These are phyloP conservation scores for Oligia latruncula DNA, from an alignment of 2,888 invertebrate species.

Conservation along the genomic window DNA sequence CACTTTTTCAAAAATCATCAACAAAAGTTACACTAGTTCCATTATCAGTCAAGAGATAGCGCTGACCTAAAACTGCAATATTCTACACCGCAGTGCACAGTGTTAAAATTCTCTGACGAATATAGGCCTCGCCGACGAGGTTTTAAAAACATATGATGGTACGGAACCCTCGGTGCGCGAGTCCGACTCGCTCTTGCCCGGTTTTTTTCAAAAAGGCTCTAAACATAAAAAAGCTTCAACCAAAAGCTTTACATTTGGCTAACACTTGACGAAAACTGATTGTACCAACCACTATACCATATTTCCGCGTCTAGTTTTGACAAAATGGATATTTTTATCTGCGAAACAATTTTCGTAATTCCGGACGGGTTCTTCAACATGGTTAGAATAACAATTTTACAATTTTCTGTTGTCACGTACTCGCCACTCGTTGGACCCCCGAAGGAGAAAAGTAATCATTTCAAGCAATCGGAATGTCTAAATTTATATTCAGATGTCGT, in stretches of 20 bases:
- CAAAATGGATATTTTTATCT: conserved; percentile 82
- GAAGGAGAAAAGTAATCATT: conserved; percentile 87
- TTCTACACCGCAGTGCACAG: too few relatives aligned
- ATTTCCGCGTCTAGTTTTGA: conserved; percentile 73
- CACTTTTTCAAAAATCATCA: too few relatives aligned
- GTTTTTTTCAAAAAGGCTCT: too few relatives aligned
- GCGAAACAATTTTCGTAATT: conserved; percentile 87
- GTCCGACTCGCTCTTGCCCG: too few relatives aligned
- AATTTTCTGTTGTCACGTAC: conserved; percentile 86
- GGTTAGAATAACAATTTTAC: conserved; percentile 88
- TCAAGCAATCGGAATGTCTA: conserved; percentile 84
- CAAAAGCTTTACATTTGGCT: conserved; percentile 20
- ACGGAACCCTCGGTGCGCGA: too few relatives aligned
- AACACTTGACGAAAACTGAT: conserved; percentile 53
- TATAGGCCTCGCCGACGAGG: too few relatives aligned
- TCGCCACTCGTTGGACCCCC: conserved; percentile 83
- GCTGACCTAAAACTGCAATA: too few relatives aligned
- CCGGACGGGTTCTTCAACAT: conserved; percentile 84
- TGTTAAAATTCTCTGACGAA: too few relatives aligned
- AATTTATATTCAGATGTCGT: conserved; percentile 85
- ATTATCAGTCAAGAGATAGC: too few relatives aligned
- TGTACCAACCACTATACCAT: conserved; percentile 54
- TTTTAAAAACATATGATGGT: too few relatives aligned
- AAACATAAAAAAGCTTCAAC: background rate
- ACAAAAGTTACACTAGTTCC: too few relatives aligned